phyloP scores from a whole-genome alignment of 2,797 vertebrate genomes.

The Numenius phaeopus region DNA sequence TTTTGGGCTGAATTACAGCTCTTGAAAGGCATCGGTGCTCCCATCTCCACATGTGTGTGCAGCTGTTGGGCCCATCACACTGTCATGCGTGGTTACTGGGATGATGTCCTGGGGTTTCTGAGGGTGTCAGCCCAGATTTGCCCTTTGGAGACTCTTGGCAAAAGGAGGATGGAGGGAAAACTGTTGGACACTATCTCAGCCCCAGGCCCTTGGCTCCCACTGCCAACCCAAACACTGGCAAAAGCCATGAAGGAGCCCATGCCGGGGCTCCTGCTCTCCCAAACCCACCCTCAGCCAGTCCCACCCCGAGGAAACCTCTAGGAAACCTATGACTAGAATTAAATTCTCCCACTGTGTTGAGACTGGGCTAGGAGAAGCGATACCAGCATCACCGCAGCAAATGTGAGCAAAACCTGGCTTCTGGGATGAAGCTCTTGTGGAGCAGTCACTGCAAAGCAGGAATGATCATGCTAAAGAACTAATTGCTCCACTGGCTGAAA shows the following conservation, averaged over 20 bases:
- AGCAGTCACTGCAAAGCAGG: not conserved
- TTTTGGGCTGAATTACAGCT: not conserved
- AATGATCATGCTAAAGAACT: not conserved
- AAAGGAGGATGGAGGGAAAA: not conserved
- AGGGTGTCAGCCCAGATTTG: not conserved
- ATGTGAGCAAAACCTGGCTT: not conserved
- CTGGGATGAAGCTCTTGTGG: not conserved
- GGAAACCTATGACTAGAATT: not conserved
- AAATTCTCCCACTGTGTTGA: not conserved
- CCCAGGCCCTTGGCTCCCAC: not conserved
- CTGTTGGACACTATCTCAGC: not conserved
- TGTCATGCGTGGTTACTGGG: rapidly evolving
- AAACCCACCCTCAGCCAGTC: not conserved
- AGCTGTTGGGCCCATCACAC: not conserved
- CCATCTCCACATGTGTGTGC: rapidly evolving
- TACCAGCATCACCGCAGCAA: not conserved
- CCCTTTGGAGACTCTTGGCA: not conserved
- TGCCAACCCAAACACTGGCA: not conserved
- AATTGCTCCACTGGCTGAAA: not conserved
- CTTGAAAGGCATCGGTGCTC: not conserved
- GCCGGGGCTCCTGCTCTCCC: not conserved
- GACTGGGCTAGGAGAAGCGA: not conserved
- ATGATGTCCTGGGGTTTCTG: not conserved
- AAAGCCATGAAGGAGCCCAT: not conserved
- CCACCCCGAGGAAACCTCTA: not conserved